Conservation (phyloP, 2,888 invertebrate species). For the Trichopoda pennipes region DNA sequence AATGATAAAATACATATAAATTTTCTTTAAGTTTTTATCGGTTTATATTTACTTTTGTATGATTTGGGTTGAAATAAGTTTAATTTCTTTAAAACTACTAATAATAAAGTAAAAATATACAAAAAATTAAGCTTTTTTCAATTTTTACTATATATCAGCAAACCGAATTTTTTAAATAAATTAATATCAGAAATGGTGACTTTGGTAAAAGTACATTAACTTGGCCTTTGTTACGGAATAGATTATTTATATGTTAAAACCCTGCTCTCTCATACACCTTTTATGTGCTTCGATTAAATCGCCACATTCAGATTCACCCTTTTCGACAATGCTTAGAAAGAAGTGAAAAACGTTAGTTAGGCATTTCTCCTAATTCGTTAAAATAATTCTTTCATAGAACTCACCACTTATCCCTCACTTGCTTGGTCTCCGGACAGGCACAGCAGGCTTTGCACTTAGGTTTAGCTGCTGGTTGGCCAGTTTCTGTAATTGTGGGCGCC, state of each 20-base stretch:
- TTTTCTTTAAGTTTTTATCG: neutral
- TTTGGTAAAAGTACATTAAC: no score
- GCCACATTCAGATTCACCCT: conserved; percentile 94
- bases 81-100: conserved; percentile 5
- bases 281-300: conserved; percentile 97
- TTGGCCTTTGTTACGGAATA: neutral
- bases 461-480: conserved; percentile 81
- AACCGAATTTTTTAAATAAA: neutral
- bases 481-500: conserved; percentile 72
- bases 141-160: neutral
- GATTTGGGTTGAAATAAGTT: conserved; percentile 1
- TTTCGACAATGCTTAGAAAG: conserved; percentile 90
- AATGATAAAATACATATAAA: conserved; percentile 73
- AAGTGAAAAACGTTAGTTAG: neutral
- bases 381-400: conserved; percentile 58
- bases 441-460: conserved; percentile 96
- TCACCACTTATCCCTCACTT: conserved; percentile 94
- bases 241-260: conserved; percentile 91
- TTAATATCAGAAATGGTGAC: no score
- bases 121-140: conserved; percentile 43
- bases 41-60: conserved; percentile 10
- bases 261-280: conserved; percentile 96
- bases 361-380: neutral
- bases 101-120: conserved; percentile 53
- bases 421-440: conserved; percentile 98